These are phyloP conservation scores for Hassar affinis DNA, from an alignment of 2,113 vertebrate species.

Conservation along the genomic window DNA sequence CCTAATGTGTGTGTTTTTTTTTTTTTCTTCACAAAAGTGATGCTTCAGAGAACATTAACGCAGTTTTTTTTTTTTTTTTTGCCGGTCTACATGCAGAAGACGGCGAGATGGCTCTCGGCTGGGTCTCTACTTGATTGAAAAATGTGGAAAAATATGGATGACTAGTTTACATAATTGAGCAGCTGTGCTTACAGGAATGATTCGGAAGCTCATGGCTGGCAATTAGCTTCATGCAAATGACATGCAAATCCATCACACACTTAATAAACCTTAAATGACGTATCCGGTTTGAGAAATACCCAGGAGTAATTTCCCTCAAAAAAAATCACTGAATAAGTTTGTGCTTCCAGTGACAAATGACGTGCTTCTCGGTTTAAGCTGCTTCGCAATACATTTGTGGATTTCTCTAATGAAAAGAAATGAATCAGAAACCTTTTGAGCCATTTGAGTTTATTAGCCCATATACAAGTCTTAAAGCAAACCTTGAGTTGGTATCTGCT, in stretches of 20 bases:
- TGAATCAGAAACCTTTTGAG: neutral
- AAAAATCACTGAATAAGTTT: neutral
- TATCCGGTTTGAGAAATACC: neutral
- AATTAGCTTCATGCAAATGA: constrained; percentile 1
- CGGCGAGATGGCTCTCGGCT: neutral
- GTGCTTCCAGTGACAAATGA: neutral
- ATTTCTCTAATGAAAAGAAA: neutral
- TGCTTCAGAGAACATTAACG: constrained; percentile 8
- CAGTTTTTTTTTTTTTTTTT: neutral
- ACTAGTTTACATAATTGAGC: constrained; percentile 52
- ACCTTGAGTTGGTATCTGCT: neutral
- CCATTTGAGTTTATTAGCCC: neutral
- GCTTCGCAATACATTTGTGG: neutral
- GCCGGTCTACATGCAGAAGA: neutral
- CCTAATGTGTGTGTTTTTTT: neutral
- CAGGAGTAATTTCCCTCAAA: neutral
- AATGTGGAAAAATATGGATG: constrained; percentile 43
- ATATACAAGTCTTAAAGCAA: neutral
- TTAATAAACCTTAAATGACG: neutral
- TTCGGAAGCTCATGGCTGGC: constrained; percentile 23
- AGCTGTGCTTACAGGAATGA: constrained; percentile 8
- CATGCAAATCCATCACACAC: neutral
- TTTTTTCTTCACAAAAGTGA: neutral
- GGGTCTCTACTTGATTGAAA: constrained; percentile 37
- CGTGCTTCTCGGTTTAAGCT: neutral